A percentile compares a stretch with the other conserved stretches of the same genome.
These are phyloP conservation scores for Ibidorhyncha struthersii DNA, from an alignment of 2,113 vertebrate genomes.

Conservation along the genomic window DNA sequence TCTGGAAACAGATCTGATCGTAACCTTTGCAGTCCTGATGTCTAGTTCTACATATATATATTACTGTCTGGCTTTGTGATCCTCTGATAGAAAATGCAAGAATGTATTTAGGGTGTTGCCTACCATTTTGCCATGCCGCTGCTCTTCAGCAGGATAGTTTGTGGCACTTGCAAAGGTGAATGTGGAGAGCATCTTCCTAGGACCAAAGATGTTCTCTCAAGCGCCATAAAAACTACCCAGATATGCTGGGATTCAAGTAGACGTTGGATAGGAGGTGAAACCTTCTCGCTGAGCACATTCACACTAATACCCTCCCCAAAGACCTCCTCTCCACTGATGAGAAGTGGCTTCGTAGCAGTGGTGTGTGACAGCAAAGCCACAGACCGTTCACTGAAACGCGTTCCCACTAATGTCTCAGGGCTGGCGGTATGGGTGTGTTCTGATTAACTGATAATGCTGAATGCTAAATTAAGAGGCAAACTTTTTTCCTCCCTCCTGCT, in stretches of 20 bases:
- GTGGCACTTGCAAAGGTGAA: neutral
- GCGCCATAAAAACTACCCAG: neutral
- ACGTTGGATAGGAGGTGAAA: neutral
- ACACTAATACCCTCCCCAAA: neutral
- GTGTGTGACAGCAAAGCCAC: neutral
- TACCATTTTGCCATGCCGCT: neutral
- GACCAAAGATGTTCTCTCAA: rapidly evolving
- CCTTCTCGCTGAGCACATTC: neutral
- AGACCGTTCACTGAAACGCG: rapidly evolving
- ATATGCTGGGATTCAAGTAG: neutral
- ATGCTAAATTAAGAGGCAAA: neutral
- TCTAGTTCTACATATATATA: neutral
- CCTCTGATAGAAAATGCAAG: neutral
- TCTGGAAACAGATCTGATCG: neutral
- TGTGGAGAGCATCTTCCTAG: rapidly evolving
- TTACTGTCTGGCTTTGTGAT: neutral
- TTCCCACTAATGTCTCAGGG: rapidly evolving
- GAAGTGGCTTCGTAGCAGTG: neutral
- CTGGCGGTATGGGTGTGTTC: neutral
- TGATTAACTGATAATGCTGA: neutral
- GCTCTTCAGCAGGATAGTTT: neutral
- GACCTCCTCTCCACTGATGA: neutral
- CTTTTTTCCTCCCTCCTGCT: neutral
- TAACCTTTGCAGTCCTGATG: neutral
- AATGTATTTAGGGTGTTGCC: neutral